Conservation (phyloP, 2,797 vertebrate species). For the Odontamblyopus rebecca region DNA sequence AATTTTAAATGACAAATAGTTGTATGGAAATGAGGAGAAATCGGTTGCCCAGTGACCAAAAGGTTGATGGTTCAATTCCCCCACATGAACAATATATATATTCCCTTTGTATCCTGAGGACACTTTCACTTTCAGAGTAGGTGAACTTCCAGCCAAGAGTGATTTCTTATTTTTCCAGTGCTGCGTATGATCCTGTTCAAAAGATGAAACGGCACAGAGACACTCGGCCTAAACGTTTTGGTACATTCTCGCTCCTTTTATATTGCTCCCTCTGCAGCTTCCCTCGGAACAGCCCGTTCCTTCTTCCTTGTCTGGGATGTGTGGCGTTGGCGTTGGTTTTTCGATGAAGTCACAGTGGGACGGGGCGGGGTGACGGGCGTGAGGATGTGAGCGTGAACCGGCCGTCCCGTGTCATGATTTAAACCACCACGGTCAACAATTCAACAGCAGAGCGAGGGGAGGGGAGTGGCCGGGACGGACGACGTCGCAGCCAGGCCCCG, state of each 20-base stretch:
- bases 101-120: not conserved
- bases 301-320: conserved; percentile 28
- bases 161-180: not conserved
- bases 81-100: not conserved
- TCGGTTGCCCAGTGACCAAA: not conserved
- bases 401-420: conserved; percentile 45
- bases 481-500: conserved; percentile 15
- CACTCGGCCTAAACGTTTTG: conserved; percentile 44
- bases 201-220: conserved; percentile 57
- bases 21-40: not conserved
- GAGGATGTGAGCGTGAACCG: conserved; percentile 56
- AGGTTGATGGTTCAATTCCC: not conserved
- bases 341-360: conserved; percentile 58
- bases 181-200: conserved; percentile 36
- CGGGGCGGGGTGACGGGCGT: conserved; percentile 25
- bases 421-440: conserved; percentile 32
- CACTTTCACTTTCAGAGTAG: not conserved
- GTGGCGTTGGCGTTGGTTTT: conserved; percentile 30
- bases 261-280: conserved; percentile 58
- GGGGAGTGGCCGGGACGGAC: conserved; percentile 22
- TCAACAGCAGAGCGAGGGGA: conserved; percentile 19
- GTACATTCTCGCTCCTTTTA: conserved; percentile 62
- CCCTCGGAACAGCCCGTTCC: conserved; percentile 30
- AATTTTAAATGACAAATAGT: not conserved
- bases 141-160: not conserved